Evolutionary conservation across 2,888 invertebrate genomes (phyloP).

Genomic region (Cosmopolites sordidus): DNA sequence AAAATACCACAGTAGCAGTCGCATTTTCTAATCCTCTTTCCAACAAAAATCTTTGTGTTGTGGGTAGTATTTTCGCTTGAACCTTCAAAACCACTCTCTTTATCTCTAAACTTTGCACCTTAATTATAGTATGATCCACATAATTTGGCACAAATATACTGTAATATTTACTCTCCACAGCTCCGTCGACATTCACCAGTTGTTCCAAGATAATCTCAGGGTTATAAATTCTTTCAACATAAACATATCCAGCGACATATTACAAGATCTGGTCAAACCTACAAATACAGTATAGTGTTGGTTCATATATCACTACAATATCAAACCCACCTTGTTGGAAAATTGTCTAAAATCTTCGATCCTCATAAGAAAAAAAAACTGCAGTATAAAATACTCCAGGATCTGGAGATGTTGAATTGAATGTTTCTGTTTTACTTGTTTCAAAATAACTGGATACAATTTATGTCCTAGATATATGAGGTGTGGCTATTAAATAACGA

Average conservation of each 20-base stretch:
- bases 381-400: constrained; percentile 78
- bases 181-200: constrained; percentile 26
- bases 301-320: background rate
- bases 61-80: constrained; percentile 38
- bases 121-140: constrained; percentile 36
- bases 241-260: constrained; percentile 45
- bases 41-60: constrained; percentile 40
- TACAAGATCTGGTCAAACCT: constrained; percentile 60
- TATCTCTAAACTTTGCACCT: constrained; percentile 33
- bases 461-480: constrained; percentile 44
- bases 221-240: constrained; percentile 30
- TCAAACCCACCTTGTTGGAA: constrained; percentile 61
- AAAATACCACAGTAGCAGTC: constrained; percentile 45
- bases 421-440: constrained; percentile 59
- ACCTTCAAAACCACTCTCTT: constrained; percentile 49
- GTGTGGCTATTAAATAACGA: no score
- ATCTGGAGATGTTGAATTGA: constrained; percentile 61
- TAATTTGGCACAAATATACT: constrained; percentile 40
- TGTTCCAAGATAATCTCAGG: constrained; percentile 34
- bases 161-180: constrained; percentile 34
- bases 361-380: constrained; percentile 72
- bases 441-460: constrained; percentile 57
- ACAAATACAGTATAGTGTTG: constrained; percentile 21
- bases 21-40: constrained; percentile 22
- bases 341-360: constrained; percentile 67